Percentiles rank a stretch among this genome's conserved stretches.
Evolutionary conservation across 2,888 invertebrate genomes (phyloP).

Genomic region (Unio delphinus): DNA sequence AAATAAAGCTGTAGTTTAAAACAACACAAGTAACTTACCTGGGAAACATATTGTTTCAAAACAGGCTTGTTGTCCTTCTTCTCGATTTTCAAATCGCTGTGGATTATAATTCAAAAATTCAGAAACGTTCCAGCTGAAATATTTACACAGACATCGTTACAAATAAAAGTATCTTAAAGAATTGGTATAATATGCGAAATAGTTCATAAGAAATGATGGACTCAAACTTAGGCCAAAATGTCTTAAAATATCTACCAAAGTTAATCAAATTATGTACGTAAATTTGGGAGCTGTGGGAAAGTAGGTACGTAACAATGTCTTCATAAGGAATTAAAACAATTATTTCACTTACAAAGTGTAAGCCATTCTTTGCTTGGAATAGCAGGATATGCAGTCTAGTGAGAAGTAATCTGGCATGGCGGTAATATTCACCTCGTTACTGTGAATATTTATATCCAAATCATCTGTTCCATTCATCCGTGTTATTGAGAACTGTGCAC

Average conservation of each 20-base stretch:
- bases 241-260: no score
- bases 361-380: constrained; percentile 2
- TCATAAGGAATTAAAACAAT: neutral
- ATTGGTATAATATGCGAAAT: no score
- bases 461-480: no score
- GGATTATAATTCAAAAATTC: neutral
- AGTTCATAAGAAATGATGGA: no score
- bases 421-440: neutral
- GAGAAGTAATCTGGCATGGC: constrained; percentile 8
- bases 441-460: neutral
- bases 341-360: constrained; percentile 9
- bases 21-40: constrained; percentile 2
- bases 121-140: no score
- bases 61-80: constrained; percentile 11
- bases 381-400: neutral
- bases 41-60: constrained; percentile 13
- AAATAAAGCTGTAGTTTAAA: neutral
- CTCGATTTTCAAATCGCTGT: constrained; percentile 16
- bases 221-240: no score
- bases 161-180: no score
- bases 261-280: no score
- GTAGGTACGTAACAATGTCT: no score
- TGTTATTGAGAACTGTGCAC: no score
- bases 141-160: no score
- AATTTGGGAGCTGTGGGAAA: no score